Evolutionary conservation across 2,888 invertebrate genomes (phyloP).

Genomic region (Drosophila austrosaltans): DNA sequence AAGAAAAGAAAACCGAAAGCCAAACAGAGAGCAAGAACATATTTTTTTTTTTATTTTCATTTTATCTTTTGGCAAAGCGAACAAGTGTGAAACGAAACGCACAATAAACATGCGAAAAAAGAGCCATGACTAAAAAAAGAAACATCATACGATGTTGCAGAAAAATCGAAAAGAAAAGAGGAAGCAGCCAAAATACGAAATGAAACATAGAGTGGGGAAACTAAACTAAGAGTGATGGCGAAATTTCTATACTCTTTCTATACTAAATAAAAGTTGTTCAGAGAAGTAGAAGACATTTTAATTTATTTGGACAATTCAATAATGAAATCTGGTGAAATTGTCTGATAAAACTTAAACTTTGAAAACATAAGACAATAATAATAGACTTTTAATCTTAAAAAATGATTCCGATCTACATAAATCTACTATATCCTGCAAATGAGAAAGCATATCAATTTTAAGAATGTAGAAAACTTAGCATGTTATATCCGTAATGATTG

Average conservation of each 20-base stretch:
- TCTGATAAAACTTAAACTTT: too few relatives aligned
- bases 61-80: constrained; percentile 48
- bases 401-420: too few relatives aligned
- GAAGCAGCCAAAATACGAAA: constrained; percentile 10
- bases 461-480: too few relatives aligned
- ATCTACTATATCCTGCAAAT: too few relatives aligned
- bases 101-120: constrained; percentile 56
- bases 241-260: not conserved
- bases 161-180: constrained; percentile 50
- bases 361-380: too few relatives aligned
- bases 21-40: constrained; percentile 35
- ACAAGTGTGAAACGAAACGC: constrained; percentile 44
- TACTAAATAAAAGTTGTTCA: not conserved
- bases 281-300: not conserved
- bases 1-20: not conserved
- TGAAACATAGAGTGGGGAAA: constrained; percentile 5
- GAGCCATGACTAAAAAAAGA: constrained; percentile 46
- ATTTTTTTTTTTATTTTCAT: not conserved
- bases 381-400: too few relatives aligned
- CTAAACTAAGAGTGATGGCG: constrained; percentile 10
- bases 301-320: too few relatives aligned
- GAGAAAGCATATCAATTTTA: too few relatives aligned
- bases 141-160: constrained; percentile 74
- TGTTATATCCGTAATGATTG: not conserved
- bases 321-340: too few relatives aligned